phyloP scores from a whole-genome alignment of 2,113 vertebrate species.

The Ceratotherium simum region DNA sequence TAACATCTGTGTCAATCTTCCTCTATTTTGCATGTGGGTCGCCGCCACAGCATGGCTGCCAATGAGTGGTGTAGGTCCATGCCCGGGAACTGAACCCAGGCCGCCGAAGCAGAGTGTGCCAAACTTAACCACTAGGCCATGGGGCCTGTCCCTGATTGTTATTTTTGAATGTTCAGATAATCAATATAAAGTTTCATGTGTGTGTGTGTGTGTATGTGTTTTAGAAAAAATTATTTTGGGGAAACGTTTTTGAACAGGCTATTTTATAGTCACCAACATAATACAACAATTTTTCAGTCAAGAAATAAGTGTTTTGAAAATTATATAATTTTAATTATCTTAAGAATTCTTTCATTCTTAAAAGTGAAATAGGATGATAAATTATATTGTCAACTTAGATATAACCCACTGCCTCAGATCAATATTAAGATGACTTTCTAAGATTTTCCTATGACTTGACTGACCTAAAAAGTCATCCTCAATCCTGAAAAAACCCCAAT shows the following conservation, averaged over 20 bases:
- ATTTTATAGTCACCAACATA: not conserved
- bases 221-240: not conserved
- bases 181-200: not conserved
- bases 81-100: too few relatives aligned
- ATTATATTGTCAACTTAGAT: not conserved
- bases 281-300: not conserved
- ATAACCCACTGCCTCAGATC: not conserved
- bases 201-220: not conserved
- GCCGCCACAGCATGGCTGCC: too few relatives aligned
- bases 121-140: too few relatives aligned
- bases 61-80: too few relatives aligned
- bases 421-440: not conserved
- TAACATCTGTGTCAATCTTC: too few relatives aligned
- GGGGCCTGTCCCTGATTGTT: not conserved
- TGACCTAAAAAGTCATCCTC: not conserved
- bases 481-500: not conserved
- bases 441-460: not conserved
- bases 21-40: too few relatives aligned
- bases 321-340: not conserved
- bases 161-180: not conserved
- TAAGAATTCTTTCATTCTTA: not conserved
- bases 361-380: not conserved
- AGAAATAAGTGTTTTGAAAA: slow-evolving; percentile 30
- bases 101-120: too few relatives aligned
- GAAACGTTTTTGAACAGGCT: not conserved